phyloP scores from a whole-genome alignment of 2,113 vertebrate species.

The Pluvianellus socialis region DNA sequence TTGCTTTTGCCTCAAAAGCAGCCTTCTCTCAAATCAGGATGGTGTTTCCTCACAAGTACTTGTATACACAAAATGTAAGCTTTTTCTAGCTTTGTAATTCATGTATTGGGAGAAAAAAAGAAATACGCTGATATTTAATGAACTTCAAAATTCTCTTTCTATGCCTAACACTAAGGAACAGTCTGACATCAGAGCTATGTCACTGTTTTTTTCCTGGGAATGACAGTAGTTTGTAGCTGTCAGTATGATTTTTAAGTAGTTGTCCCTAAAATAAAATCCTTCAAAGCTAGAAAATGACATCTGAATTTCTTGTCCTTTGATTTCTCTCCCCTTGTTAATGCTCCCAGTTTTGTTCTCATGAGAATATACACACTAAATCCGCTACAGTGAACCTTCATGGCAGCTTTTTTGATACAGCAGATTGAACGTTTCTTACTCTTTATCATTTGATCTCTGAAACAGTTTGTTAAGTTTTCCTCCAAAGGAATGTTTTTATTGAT shows the following conservation, averaged over 20 bases:
- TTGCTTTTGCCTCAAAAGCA: neutral
- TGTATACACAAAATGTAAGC: neutral
- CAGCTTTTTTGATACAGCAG: neutral
- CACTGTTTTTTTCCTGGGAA: neutral
- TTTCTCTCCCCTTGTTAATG: conserved; percentile 13
- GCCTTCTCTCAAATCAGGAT: neutral
- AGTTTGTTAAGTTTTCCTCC: neutral
- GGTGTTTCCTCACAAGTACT: neutral
- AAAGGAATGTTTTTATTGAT: conserved; percentile 33
- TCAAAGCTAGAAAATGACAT: neutral
- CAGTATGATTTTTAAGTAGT: neutral
- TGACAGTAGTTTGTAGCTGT: neutral
- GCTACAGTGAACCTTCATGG: neutral
- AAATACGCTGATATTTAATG: neutral
- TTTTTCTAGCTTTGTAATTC: neutral
- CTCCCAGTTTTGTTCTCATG: neutral
- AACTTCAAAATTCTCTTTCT: neutral
- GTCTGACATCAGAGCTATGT: neutral
- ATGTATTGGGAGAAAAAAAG: neutral
- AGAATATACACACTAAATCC: conserved; percentile 5
- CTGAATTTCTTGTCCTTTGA: neutral
- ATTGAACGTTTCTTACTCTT: neutral
- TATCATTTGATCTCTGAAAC: neutral
- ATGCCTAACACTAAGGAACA: neutral
- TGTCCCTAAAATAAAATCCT: neutral